Evolutionary conservation across 2,888 invertebrate genomes (phyloP).

Genomic region (Acleris laterana): DNA sequence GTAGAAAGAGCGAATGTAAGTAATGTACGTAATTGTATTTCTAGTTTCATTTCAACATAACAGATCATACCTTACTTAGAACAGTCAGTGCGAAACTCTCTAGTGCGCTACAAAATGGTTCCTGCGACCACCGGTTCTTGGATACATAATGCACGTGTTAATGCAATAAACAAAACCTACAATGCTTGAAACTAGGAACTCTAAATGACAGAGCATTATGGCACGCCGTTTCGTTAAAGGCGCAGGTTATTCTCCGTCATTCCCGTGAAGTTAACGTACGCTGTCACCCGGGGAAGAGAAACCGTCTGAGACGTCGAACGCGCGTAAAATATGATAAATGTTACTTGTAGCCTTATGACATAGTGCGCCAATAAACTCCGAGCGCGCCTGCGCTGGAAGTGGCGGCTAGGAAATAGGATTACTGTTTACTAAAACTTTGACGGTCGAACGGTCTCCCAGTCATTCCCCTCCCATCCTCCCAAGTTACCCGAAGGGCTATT

Average conservation of each 20-base stretch:
- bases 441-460: no score
- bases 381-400: conserved; percentile 48
- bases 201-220: conserved; percentile 36
- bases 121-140: background rate
- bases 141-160: background rate
- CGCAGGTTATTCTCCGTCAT: conserved; percentile 60
- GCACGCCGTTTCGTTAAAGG: conserved; percentile 26
- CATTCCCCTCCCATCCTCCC: no score
- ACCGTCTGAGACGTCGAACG: conserved; percentile 74
- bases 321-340: conserved; percentile 79
- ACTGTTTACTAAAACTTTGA: no score
- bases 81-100: no score
- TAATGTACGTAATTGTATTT: background rate
- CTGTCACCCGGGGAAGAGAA: conserved; percentile 78
- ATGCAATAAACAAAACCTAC: conserved; percentile 3
- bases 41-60: background rate
- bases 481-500: no score
- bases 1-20: background rate
- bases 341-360: conserved; percentile 61
- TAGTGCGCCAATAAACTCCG: conserved; percentile 44
- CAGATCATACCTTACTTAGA: no score
- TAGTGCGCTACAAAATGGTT: no score
- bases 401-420: conserved; percentile 23
- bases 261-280: conserved; percentile 62
- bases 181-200: conserved; percentile 26